Evolutionary conservation across 2,797 vertebrate species (phyloP).

Genomic region (Liparis tanakae): DNA sequence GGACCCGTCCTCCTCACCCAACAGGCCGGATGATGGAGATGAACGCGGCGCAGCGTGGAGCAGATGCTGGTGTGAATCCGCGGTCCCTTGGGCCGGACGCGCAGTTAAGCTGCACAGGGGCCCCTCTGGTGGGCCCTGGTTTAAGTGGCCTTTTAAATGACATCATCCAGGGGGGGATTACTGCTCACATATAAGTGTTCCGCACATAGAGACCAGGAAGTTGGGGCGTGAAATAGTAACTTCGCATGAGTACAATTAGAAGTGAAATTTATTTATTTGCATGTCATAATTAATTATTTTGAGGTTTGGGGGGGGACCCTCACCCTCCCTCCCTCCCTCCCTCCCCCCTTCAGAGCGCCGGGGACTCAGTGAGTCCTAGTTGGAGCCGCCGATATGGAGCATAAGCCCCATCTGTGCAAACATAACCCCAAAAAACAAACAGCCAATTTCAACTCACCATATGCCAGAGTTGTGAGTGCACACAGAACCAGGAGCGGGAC

Average conservation of each 20-base stretch:
- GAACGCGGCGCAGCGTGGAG: constrained; percentile 62
- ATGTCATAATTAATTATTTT: background rate
- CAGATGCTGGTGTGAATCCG: constrained; percentile 66
- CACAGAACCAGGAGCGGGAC: constrained; percentile 66
- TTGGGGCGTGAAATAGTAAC: background rate
- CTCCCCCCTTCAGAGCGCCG: background rate
- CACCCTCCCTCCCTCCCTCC: background rate
- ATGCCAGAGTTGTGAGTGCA: constrained; percentile 72
- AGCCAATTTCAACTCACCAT: constrained; percentile 77
- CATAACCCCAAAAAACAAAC: constrained; percentile 25
- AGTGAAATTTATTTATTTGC: background rate
- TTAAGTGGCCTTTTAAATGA: constrained; percentile 68
- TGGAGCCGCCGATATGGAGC: constrained; percentile 18
- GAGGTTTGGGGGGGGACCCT: no score
- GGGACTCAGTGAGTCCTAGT: constrained; percentile 19
- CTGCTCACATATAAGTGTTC: constrained; percentile 7
- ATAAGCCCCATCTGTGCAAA: constrained; percentile 60
- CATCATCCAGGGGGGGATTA: constrained; percentile 50
- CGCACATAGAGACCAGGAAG: background rate
- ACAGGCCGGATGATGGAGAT: constrained; percentile 64
- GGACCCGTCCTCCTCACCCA: constrained; percentile 35
- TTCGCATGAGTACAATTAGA: background rate
- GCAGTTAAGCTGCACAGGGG: constrained; percentile 59
- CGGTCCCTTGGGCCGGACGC: constrained; percentile 60
- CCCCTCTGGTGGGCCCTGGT: constrained; percentile 43